Evolutionary conservation across 53 echinoderm and acorn worm genomes (phyloP).

Genomic region (Glandiceps talaboti): DNA sequence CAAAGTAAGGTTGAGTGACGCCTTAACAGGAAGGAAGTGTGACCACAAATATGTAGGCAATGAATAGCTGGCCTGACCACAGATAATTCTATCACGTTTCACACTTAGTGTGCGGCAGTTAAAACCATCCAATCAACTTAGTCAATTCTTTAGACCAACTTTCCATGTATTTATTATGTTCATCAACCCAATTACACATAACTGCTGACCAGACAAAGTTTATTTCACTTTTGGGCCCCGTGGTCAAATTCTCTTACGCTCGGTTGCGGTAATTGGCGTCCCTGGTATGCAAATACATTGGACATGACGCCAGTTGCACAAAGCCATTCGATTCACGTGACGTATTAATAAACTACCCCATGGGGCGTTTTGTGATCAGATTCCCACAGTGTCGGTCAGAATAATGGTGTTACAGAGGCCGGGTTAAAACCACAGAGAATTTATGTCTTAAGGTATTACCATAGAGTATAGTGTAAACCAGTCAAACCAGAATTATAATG

Average conservation of each 20-base stretch:
- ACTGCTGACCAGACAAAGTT: too few species aligned
- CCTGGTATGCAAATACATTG: neutral
- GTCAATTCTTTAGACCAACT: neutral
- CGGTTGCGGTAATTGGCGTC: neutral
- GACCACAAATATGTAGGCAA: neutral
- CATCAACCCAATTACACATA: too few species aligned
- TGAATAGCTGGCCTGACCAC: neutral
- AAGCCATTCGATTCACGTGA: neutral
- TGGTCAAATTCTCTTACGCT: neutral
- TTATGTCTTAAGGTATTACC: too few species aligned
- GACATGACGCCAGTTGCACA: neutral
- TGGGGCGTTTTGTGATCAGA: neutral
- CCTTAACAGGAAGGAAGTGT: neutral
- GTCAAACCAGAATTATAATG: too few species aligned
- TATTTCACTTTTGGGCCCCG: neutral
- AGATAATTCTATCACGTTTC: neutral
- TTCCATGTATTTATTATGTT: neutral
- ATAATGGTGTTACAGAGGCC: too few species aligned
- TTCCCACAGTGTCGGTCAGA: neutral
- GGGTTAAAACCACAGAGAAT: neutral
- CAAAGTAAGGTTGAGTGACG: neutral
- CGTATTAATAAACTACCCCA: neutral
- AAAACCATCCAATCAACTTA: neutral
- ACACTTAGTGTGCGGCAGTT: neutral
- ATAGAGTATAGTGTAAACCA: too few species aligned